Conservation (phyloP, 1,140 invertebrate genomes). For the Mamestra configurata region DNA sequence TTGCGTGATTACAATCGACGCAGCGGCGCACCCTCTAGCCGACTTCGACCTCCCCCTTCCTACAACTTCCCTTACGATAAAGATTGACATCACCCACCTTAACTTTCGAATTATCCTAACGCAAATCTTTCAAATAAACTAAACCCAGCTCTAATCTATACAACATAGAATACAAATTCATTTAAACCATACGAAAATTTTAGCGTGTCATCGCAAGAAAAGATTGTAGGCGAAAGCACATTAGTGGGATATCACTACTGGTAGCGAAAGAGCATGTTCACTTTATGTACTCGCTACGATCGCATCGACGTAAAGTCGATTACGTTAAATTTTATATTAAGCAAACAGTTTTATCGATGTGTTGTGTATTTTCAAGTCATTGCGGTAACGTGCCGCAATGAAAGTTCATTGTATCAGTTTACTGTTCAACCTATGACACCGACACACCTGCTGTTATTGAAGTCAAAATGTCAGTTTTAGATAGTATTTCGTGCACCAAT, state of each 20-base stretch:
- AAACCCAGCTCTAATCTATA: constrained; percentile 68
- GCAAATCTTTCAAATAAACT: constrained; percentile 61
- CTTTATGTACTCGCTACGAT: constrained; percentile 75
- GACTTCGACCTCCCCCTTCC: constrained; percentile 73
- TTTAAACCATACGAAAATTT: constrained; percentile 62
- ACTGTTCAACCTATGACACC: constrained; percentile 28
- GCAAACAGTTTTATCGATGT: constrained; percentile 78
- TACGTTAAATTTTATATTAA: constrained; percentile 82
- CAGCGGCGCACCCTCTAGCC: constrained; percentile 80
- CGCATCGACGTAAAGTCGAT: constrained; percentile 78
- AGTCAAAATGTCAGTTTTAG: constrained; percentile 28
- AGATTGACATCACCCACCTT: constrained; percentile 85
- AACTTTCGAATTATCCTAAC: constrained; percentile 84
- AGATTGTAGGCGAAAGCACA: constrained; percentile 86
- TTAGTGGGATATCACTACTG: constrained; percentile 85
- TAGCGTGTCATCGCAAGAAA: constrained; percentile 85
- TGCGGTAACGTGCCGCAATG: constrained; percentile 31
- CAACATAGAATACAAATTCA: constrained; percentile 66
- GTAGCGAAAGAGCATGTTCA: constrained; percentile 82
- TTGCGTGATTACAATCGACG: constrained; percentile 88
- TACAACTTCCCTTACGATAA: constrained; percentile 85
- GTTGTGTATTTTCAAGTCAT: constrained; percentile 61
- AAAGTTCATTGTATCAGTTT: constrained; percentile 41
- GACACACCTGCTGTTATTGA: constrained; percentile 16
- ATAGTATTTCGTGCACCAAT: constrained; percentile 16